These are phyloP conservation scores for Zoanthus sansibaricus DNA, from an alignment of 92 coral and sea anemone species.

Conservation along the genomic window DNA sequence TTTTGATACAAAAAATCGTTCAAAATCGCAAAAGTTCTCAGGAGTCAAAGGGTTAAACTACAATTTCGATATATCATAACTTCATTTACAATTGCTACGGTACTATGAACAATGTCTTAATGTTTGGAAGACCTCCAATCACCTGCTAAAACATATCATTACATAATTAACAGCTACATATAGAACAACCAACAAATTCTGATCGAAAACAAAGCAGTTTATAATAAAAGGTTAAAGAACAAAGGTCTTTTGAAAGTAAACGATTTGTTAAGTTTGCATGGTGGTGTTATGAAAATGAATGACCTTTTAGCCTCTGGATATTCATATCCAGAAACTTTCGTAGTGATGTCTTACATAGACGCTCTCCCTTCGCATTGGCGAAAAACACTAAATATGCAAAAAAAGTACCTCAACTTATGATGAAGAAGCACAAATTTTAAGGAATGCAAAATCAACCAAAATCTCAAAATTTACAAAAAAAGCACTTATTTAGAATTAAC, in stretches of 20 bases:
- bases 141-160: no score
- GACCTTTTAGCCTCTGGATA: neutral
- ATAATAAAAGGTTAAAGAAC: neutral
- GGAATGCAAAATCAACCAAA: no score
- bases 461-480: no score
- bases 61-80: slow-evolving; percentile 13
- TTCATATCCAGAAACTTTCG: neutral
- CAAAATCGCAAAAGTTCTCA: no score
- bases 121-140: no score
- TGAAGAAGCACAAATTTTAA: neutral
- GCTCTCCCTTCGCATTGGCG: slow-evolving; percentile 5
- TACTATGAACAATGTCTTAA: no score
- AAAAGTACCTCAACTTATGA: neutral
- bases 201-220: slow-evolving; percentile 20
- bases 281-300: neutral
- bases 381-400: slow-evolving; percentile 6
- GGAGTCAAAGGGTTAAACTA: no score
- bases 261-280: neutral
- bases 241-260: slow-evolving; percentile 1
- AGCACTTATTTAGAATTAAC: no score
- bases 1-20: no score
- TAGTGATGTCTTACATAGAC: slow-evolving; percentile 4
- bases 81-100: no score
- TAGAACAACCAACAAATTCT: neutral
- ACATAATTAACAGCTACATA: no score